These are phyloP conservation scores for Dendrolimus houi DNA, from an alignment of 2,888 invertebrate species.

Conservation along the genomic window DNA sequence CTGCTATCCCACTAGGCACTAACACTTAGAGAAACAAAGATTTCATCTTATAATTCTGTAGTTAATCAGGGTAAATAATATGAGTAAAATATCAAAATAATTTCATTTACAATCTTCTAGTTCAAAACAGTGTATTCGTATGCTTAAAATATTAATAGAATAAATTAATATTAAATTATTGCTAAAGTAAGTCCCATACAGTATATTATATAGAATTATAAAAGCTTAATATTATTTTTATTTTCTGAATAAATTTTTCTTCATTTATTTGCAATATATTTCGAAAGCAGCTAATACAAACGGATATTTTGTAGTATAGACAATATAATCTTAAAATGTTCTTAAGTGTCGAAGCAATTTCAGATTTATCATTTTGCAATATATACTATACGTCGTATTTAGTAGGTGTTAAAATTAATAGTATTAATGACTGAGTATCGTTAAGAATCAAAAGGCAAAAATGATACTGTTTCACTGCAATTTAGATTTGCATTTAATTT, in stretches of 20 bases:
- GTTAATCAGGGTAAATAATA: conserved; percentile 48
- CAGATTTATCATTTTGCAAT: not conserved
- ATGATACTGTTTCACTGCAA: conserved; percentile 26
- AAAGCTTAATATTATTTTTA: too few relatives aligned
- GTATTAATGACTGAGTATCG: conserved; percentile 67
- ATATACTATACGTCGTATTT: too few relatives aligned
- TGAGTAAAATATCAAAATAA: conserved; percentile 20
- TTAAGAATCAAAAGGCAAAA: conserved; percentile 42
- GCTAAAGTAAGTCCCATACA: conserved; percentile 7
- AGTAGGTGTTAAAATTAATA: conserved; percentile 41
- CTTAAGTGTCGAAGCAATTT: not conserved
- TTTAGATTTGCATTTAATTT: conserved; percentile 67
- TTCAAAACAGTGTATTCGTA: conserved; percentile 29
- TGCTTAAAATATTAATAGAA: conserved; percentile 11
- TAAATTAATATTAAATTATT: conserved; percentile 14
- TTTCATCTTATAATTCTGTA: conserved; percentile 35
- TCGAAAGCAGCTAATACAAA: too few relatives aligned
- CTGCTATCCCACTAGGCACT: conserved; percentile 39
- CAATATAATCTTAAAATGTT: not conserved
- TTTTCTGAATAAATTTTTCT: too few relatives aligned
- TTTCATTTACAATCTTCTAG: conserved; percentile 26
- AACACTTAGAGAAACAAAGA: conserved; percentile 31
- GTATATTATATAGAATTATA: too few relatives aligned
- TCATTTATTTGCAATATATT: too few relatives aligned
- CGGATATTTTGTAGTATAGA: too few relatives aligned